Evolutionary conservation across 2,113 vertebrate species (phyloP).

Genomic region (Progne subis): DNA sequence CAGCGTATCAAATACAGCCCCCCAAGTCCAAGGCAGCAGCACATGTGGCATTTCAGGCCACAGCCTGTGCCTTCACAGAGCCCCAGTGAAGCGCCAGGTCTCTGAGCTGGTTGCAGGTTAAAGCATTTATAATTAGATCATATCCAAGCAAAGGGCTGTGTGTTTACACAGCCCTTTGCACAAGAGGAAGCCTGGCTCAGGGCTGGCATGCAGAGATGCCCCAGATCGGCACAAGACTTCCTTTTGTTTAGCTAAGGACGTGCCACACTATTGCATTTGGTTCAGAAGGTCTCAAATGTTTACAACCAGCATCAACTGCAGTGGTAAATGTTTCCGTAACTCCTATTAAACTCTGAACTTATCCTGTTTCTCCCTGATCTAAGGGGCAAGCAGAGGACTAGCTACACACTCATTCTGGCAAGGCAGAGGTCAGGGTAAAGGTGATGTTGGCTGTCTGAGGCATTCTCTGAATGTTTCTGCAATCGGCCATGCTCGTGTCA

Average conservation of each 20-base stretch:
- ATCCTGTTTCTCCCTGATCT: background rate
- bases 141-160: background rate
- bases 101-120: background rate
- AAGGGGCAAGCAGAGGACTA: background rate
- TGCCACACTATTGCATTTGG: background rate
- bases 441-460: background rate
- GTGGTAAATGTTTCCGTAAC: background rate
- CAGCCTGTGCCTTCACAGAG: background rate
- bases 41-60: background rate
- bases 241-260: slow-evolving; percentile 8
- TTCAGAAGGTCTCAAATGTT: slow-evolving; percentile 50
- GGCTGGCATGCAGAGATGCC: background rate
- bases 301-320: slow-evolving; percentile 16
- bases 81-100: background rate
- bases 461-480: slow-evolving; percentile 48
- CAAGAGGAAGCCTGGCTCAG: slow-evolving; percentile 2
- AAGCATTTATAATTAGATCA: background rate
- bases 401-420: background rate
- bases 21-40: background rate
- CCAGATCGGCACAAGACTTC: background rate
- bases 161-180: background rate
- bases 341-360: slow-evolving; percentile 48
- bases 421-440: slow-evolving; percentile 26
- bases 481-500: accelerated
- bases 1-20: background rate